Conservation (phyloP, 2,888 invertebrate species). For the Eilema depressum region DNA sequence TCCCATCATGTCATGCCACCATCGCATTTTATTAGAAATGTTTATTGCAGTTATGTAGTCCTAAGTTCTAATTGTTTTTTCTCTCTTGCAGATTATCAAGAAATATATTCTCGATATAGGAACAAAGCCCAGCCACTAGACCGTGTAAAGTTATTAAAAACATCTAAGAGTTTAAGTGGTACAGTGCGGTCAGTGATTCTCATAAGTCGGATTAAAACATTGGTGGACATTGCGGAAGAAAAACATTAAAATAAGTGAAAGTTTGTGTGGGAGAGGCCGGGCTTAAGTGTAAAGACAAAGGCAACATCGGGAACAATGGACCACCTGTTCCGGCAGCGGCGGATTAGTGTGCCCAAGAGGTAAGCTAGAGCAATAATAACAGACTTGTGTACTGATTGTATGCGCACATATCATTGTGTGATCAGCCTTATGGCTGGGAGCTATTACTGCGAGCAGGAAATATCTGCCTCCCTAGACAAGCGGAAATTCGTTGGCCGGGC, state of each 20-base stretch:
- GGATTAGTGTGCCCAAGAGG: conserved; percentile 82
- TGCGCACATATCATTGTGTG: conserved; percentile 28
- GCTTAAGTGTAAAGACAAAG: conserved; percentile 69
- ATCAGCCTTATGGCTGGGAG: background rate
- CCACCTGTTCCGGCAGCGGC: conserved; percentile 83
- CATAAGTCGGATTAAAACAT: conserved; percentile 44
- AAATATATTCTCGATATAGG: background rate
- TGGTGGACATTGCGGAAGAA: conserved; percentile 51
- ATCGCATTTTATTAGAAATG: no score
- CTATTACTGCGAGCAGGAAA: background rate
- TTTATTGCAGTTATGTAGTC: background rate
- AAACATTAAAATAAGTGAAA: conserved; percentile 79
- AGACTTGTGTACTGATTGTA: conserved; percentile 39
- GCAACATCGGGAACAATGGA: conserved; percentile 76
- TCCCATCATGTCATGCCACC: no score
- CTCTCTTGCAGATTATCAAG: conserved; percentile 35
- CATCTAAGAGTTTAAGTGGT: conserved; percentile 50
- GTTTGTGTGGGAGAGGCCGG: conserved; percentile 77
- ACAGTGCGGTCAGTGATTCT: conserved; percentile 47
- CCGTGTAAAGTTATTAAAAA: conserved; percentile 47
- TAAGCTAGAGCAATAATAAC: conserved; percentile 56
- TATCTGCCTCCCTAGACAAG: no score
- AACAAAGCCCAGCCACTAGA: conserved; percentile 34
- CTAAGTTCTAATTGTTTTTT: background rate
- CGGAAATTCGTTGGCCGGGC: no score